Conservation (phyloP, 2,113 vertebrate species). For the Aegotheles bennettii region DNA sequence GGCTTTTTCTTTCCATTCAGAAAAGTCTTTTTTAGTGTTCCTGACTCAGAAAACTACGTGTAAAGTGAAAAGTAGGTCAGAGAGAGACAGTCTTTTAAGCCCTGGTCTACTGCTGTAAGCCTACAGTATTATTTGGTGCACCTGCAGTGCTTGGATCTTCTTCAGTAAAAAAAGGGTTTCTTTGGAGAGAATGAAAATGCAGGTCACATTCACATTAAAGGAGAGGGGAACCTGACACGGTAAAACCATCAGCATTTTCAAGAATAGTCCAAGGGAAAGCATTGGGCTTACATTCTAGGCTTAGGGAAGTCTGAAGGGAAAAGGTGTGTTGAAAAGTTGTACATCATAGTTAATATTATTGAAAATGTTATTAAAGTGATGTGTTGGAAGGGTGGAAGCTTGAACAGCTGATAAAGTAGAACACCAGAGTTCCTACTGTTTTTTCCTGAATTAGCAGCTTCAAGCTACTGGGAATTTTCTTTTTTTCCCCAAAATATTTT, state of each 20-base stretch:
- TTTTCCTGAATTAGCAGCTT: neutral
- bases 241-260: neutral
- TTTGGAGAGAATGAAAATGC: neutral
- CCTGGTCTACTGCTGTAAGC: neutral
- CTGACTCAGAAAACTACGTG: neutral
- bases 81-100: neutral
- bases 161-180: neutral
- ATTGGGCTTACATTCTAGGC: neutral
- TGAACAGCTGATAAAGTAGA: neutral
- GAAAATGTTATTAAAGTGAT: neutral
- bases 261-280: neutral
- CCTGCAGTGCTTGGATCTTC: neutral
- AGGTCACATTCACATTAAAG: neutral
- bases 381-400: neutral
- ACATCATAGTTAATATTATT: neutral
- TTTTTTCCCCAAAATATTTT: neutral
- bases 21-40: neutral
- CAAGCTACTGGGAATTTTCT: neutral
- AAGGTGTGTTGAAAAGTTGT: neutral
- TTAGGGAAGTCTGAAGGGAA: neutral
- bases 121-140: neutral
- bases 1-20: neutral
- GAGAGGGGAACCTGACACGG: neutral
- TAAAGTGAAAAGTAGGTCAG: neutral
- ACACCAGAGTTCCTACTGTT: rapidly evolving